These are phyloP conservation scores for Setophaga kirtlandii DNA, from an alignment of 2,113 vertebrate genomes.

Conservation along the genomic window DNA sequence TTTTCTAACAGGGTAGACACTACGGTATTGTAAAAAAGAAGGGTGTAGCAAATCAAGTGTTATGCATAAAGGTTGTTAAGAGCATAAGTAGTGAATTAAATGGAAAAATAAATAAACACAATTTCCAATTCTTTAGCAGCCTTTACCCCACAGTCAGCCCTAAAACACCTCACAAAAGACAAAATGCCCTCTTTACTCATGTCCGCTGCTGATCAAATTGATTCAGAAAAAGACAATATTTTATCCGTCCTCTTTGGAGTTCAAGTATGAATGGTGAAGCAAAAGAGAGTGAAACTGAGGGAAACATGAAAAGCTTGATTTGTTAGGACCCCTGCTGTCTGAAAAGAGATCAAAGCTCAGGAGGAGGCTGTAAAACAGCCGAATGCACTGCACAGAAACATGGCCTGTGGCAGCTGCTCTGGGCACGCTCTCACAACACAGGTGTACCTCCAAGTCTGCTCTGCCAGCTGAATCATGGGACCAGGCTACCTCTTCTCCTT, in stretches of 20 bases:
- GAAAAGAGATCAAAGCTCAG: conserved; percentile 92
- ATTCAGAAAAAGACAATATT: conserved; percentile 84
- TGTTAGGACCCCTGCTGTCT: conserved; percentile 92
- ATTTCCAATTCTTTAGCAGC: not conserved
- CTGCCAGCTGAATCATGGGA: conserved; percentile 79
- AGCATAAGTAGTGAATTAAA: not conserved
- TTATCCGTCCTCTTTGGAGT: conserved; percentile 79
- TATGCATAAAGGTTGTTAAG: not conserved
- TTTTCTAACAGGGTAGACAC: not conserved
- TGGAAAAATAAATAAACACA: conserved; percentile 25
- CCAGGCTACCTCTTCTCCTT: conserved; percentile 74
- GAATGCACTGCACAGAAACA: conserved; percentile 77
- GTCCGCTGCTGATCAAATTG: conserved; percentile 76
- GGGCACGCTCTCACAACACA: conserved; percentile 76
- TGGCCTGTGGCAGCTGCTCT: conserved; percentile 82
- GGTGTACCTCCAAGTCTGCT: conserved; percentile 77
- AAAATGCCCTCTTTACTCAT: conserved; percentile 68
- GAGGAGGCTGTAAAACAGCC: conserved; percentile 86
- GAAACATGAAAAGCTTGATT: conserved; percentile 94
- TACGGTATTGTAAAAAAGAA: not conserved
- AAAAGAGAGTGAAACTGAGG: conserved; percentile 84
- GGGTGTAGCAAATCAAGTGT: not conserved
- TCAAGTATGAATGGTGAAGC: conserved; percentile 76
- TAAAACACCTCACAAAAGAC: conserved; percentile 61
- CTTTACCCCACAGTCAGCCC: conserved; percentile 2